Evolutionary conservation across 1,140 invertebrate genomes (phyloP), one percentile per base, ranked within the genome.

Genomic region (Polypedilum pembai): DNA sequence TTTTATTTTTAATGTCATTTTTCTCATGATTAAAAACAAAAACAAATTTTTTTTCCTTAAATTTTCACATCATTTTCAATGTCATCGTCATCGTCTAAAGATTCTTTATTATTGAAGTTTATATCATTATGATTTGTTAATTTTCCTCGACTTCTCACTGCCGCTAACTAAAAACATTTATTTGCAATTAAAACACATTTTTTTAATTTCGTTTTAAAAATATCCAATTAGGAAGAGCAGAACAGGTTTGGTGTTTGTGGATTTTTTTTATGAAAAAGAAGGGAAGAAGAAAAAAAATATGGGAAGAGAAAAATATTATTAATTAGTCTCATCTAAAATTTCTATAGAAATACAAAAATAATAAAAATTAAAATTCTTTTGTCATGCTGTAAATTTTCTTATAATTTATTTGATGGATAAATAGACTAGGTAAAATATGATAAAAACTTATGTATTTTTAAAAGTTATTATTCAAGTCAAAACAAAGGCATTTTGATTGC

Each of bases 81-180:
- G 65, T 69, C 65, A 69, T 69, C 65, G 12, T 69, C 65, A 69
- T 69, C 65, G 20, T 69, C 65, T 20, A 69, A 21, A 20, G 65
- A 69, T 69, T 69, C 65, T 21, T 69, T 69, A 21, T 69, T 69
- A 69, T 69, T 69, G 65, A 69, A 69, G 8, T 69, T 69, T 20
- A 69, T 69, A 21, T 69, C 65, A 69, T 18, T 69, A 21, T 69
- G 65, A 18, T 21, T 21, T 33, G 24, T 33, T 8, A 18, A 18
- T 18, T 69, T 69, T 56, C 45, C 45, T 69, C 65, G 65, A 69
- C 65, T 69, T 18, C 65, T 69, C 20, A 69, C 65, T 18, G 65
- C 65, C 18, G 65, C 65, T 21, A 69, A 21, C 65, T 69, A 69
- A 10, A 20, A 20, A 7, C n/a, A 56, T 56, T 56, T 56, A 45